Evolutionary conservation across 1,140 invertebrate species (phyloP).

Genomic region (Hypothenemus hampei): DNA sequence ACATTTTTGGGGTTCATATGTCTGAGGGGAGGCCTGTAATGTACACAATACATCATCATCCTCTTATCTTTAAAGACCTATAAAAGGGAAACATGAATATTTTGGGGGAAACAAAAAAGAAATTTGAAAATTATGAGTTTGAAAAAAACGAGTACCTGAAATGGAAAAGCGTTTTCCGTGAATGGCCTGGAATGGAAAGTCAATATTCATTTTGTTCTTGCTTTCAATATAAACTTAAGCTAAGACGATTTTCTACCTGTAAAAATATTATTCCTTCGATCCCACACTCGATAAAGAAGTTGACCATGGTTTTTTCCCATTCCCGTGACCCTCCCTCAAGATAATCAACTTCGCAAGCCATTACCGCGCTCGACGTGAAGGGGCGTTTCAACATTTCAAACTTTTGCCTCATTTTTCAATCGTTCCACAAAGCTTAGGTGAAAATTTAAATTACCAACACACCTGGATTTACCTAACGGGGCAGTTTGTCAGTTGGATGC

Average conservation of each 20-base stretch:
- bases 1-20: too few species aligned
- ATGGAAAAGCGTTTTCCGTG: too few species aligned
- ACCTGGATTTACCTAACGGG: too few species aligned
- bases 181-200: conserved; percentile 8
- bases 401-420: background rate
- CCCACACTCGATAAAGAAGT: conserved; percentile 3
- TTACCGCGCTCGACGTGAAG: background rate
- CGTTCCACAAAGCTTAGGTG: background rate
- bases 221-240: background rate
- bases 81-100: too few species aligned
- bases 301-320: conserved; percentile 7
- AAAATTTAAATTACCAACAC: too few species aligned
- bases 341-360: background rate
- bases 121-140: too few species aligned
- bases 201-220: conserved; percentile 2
- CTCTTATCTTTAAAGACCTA: too few species aligned
- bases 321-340: background rate
- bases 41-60: too few species aligned
- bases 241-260: conserved; percentile 5
- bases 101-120: too few species aligned
- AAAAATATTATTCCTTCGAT: conserved; percentile 7
- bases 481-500: too few species aligned
- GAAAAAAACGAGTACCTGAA: too few species aligned
- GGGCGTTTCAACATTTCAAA: conserved; percentile 1
- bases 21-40: too few species aligned